These are phyloP conservation scores for Avahi laniger DNA, from an alignment of 2,797 vertebrate genomes.

Conservation along the genomic window DNA sequence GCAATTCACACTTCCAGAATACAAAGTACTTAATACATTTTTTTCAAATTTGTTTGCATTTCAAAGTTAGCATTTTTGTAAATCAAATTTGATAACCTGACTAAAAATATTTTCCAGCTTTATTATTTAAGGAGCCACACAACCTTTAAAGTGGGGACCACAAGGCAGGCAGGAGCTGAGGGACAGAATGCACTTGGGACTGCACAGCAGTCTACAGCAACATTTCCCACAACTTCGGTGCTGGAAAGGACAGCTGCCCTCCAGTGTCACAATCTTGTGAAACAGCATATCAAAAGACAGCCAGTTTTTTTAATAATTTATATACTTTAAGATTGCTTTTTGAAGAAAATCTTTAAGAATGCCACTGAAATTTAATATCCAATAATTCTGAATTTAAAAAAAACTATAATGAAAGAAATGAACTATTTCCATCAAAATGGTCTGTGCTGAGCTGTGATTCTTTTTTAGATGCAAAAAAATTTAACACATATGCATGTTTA, in stretches of 20 bases:
- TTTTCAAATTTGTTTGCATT: conserved; percentile 81
- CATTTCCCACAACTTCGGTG: conserved; percentile 60
- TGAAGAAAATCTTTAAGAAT: conserved; percentile 83
- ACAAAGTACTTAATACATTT: conserved; percentile 85
- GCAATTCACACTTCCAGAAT: conserved; percentile 83
- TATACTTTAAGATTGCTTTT: conserved; percentile 71
- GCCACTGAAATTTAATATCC: conserved; percentile 81
- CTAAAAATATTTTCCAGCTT: conserved; percentile 84
- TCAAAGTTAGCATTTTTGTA: conserved; percentile 80
- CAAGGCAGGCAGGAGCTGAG: conserved; percentile 37
- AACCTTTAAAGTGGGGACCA: conserved; percentile 74
- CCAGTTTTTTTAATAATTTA: conserved; percentile 65
- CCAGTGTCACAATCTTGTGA: conserved; percentile 52
- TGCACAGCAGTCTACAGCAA: conserved; percentile 71
- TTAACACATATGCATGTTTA: conserved; percentile 82
- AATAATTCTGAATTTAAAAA: conserved; percentile 72
- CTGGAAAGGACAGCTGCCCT: conserved; percentile 51
- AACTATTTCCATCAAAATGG: conserved; percentile 87
- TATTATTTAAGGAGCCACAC: conserved; percentile 83
- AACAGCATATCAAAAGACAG: conserved; percentile 70
- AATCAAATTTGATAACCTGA: conserved; percentile 81
- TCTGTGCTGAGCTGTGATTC: conserved; percentile 85
- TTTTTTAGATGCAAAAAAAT: conserved; percentile 83
- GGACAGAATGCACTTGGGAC: conserved; percentile 55
- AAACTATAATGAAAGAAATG: conserved; percentile 88